phyloP scores from a whole-genome alignment of 92 coral and sea anemone genomes.

The Bergia puertoricense region DNA sequence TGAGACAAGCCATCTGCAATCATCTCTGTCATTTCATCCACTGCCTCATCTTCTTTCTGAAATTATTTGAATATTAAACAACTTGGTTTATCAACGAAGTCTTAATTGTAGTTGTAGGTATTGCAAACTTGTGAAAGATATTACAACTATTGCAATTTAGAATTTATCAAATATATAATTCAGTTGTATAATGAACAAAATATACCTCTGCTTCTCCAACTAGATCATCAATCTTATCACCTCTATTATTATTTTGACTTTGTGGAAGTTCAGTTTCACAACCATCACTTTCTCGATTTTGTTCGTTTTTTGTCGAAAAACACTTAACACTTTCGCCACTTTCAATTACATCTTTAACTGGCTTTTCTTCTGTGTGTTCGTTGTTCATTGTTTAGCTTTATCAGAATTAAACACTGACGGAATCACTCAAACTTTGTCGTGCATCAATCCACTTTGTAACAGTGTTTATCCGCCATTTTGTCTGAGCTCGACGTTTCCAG shows the following conservation, averaged over 20 bases:
- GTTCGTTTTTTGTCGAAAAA: not conserved
- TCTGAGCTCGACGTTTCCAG: conserved; percentile 30
- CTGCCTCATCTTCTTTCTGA: conserved; percentile 61
- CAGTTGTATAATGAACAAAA: not conserved
- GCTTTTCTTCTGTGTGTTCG: not conserved
- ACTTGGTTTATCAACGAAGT: no score
- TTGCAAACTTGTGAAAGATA: not conserved
- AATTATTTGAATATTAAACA: conserved; percentile 33
- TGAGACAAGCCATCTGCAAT: conserved; percentile 95
- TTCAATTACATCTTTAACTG: not conserved
- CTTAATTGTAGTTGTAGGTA: no score
- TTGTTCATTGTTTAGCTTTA: not conserved
- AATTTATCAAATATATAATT: no score
- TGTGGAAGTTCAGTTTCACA: not conserved
- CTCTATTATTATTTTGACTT: not conserved
- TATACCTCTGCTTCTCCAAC: conserved; percentile 15
- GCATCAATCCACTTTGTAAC: not conserved
- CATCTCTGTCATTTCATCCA: conserved; percentile 64
- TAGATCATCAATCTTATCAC: not conserved
- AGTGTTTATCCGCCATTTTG: conserved; percentile 44
- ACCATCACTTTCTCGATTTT: not conserved
- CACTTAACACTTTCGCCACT: not conserved
- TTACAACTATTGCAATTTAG: not conserved
- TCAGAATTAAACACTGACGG: not conserved
- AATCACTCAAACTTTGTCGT: not conserved